Evolutionary conservation across 2,797 vertebrate species (phyloP).

Genomic region (Lepidocolaptes lacrymiger): DNA sequence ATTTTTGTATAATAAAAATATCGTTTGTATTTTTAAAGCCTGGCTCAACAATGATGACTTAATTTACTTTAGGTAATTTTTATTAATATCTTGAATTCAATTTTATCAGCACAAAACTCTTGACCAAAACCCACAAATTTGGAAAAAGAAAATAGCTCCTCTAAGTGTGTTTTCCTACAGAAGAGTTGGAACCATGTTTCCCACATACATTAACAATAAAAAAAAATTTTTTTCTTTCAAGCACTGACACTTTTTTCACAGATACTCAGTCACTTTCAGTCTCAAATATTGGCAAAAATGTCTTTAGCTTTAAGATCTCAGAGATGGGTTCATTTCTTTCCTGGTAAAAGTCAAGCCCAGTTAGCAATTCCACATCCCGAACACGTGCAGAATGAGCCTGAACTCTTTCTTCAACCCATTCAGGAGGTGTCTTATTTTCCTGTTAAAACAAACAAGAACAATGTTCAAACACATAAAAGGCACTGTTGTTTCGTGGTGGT

Average conservation of each 20-base stretch:
- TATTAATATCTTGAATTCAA: background rate
- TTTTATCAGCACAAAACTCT: background rate
- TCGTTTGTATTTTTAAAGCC: background rate
- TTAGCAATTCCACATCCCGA: slow-evolving; percentile 90
- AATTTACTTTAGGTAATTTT: background rate
- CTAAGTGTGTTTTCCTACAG: background rate
- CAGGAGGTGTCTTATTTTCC: slow-evolving; percentile 58
- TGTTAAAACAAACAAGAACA: slow-evolving; percentile 67
- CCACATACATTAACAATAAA: background rate
- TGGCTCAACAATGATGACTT: background rate
- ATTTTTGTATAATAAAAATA: background rate
- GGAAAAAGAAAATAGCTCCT: background rate
- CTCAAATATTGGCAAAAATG: slow-evolving; percentile 82
- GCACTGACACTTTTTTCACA: background rate
- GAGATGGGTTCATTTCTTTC: slow-evolving; percentile 78
- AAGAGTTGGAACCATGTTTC: background rate
- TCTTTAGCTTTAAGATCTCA: slow-evolving; percentile 90
- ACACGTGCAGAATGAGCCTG: slow-evolving; percentile 85
- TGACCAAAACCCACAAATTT: background rate
- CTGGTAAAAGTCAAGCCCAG: slow-evolving; percentile 94
- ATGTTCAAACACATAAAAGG: background rate
- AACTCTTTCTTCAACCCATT: slow-evolving; percentile 87
- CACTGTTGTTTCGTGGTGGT: background rate
- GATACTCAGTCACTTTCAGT: slow-evolving; percentile 43
- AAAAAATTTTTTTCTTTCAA: background rate